Percentiles rank a stretch among this genome's conserved stretches.
Evolutionary conservation across 2,888 invertebrate genomes (phyloP).

Genomic region (Mongoloraphidia duomilia): DNA sequence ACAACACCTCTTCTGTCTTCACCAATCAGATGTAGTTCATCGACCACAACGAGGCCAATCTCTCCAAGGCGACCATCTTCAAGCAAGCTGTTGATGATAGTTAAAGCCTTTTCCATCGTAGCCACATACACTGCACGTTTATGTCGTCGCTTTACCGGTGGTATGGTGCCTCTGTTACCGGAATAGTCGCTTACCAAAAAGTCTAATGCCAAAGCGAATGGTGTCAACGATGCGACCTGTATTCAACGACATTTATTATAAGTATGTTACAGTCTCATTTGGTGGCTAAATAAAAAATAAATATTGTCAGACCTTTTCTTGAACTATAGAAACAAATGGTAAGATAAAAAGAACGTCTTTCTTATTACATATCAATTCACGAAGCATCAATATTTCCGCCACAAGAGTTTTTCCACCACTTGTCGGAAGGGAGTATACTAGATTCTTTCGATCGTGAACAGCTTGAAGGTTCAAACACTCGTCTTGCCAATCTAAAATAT

Average conservation of each 20-base stretch:
- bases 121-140: conserved; percentile 76
- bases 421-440: conserved; percentile 87
- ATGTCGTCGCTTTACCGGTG: conserved; percentile 57
- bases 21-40: conserved; percentile 88
- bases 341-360: conserved; percentile 79
- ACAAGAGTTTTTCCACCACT: conserved; percentile 96
- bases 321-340: conserved; percentile 92
- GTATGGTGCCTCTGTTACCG: conserved; percentile 71
- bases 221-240: conserved; percentile 42
- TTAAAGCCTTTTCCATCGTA: conserved; percentile 88
- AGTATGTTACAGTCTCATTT: not conserved
- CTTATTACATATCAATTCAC: conserved; percentile 65
- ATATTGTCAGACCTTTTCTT: conserved; percentile 66
- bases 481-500: conserved; percentile 75
- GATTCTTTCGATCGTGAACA: conserved; percentile 54
- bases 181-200: conserved; percentile 95
- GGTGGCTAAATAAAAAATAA: not conserved
- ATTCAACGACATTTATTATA: not conserved
- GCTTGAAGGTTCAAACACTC: conserved; percentile 76
- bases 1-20: conserved; percentile 74
- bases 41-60: conserved; percentile 69
- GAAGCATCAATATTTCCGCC: conserved; percentile 85
- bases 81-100: conserved; percentile 71
- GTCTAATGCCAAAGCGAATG: conserved; percentile 73
- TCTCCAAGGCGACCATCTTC: conserved; percentile 59